Evolutionary conservation across 1,140 invertebrate species (phyloP), one percentile per base, ranked within the genome.

Genomic region (Monomorium pharaonis): DNA sequence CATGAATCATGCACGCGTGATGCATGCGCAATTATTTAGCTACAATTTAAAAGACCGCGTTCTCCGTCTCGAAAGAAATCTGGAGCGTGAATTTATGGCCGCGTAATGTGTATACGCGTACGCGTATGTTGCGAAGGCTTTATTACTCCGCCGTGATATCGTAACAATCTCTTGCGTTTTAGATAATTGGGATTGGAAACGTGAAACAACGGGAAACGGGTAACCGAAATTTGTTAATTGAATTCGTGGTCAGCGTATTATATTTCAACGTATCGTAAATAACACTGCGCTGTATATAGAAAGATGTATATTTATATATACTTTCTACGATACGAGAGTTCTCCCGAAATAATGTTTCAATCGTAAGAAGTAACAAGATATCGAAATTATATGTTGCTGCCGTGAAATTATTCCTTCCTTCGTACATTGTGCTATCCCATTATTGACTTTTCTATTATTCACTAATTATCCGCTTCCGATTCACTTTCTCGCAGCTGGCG

Each of bases 401-500:
- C 14, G 14, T n/a, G 30, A 24, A 33, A 56, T 70, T 42, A 54
- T 69, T 30, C 7, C 24, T 37, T n/a, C 24, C n/a, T 58, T 72
- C 42, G n/a, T 30, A 83, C 24, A 24, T 42, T 7, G 33, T 49
- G 16, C 37, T 10, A 24, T 56, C 21, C 21, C 4, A 56, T 24
- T 12, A 27, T 74, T 72, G 3, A 18, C 18, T 33, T 72, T 9
- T n/a, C n/a, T n/a, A n/a, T n/a, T n/a, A n/a, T n/a, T n/a, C n/a
- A 16, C 5, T 83, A 47, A 83, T 74, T 72, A 74, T 0, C 24
- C 21, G 42, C 24, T 30, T 24, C 37, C 33, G 63, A 72, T 74
- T 58, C 16, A 74, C 78, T 83, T 69, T 80, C 47, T 69, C 77
- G 62, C 63, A 69, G 33, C 10, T n/a, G 62, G 44, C 62, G 62